Base-by-base conservation (phyloP, 2,797 vertebrate species). In the Pipistrellus pipistrellus region DNA sequence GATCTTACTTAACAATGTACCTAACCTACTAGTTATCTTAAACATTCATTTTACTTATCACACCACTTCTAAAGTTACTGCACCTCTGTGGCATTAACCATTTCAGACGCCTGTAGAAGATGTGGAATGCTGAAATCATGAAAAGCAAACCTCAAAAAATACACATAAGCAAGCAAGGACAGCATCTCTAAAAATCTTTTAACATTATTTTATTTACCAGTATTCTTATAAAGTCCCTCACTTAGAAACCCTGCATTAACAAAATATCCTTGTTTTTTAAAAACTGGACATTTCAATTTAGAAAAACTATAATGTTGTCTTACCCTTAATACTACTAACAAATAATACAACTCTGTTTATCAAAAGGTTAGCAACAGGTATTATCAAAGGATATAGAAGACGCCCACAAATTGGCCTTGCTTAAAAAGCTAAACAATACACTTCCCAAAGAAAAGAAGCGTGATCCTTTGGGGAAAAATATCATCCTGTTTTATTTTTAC, bases 401-500 rank as follows among this genome's bases (percentile, higher is more conserved):
- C 1, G 20, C n/a, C 7, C 51, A 48, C 3, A 20, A 17, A 35
- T 10, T 59, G 17, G 8, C 38, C 14, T 82, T 75, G 73, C 14
- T 82, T 75, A 82, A 18, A 41, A 75, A 93, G 48, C 11, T 71
- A 44, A 90, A 69, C 77, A 18, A 77, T 23, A 59, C 25, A 85
- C 27, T 90, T 53, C 14, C 4, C 48, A 85, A 91, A 80, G 17
- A 30, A 66, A 85, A 48, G n/a, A 35, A 80, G 9, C 46, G 30
- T 38, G 17, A 88, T 57, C 48, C 8, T 75, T 96, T 25, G 12
- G 21, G 18, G 6, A 5, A 84, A 64, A 73, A 20, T 88, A 82
- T 51, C 95, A 46, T 32, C 59, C 95, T 82, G n/a, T 88, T 92
- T 59, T 78, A 30, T n/a, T 57, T 80, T 88, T 25, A 90, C 25